Conservation (phyloP, 2,113 vertebrate species). For the Microtus richardsoni region DNA sequence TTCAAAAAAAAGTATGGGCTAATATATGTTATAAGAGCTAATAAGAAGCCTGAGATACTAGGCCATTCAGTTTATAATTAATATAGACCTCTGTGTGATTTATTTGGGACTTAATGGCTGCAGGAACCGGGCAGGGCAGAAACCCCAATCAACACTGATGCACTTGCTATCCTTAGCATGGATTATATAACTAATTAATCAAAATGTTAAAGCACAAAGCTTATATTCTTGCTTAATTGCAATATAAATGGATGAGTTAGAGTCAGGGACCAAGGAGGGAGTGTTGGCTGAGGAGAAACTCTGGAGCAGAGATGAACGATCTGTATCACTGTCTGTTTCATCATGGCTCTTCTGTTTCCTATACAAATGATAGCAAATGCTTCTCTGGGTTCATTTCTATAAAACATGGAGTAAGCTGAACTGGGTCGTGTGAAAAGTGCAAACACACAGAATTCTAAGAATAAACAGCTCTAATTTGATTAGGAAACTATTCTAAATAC, state of each 20-base stretch:
- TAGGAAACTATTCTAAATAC: not conserved
- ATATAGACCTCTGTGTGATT: no score
- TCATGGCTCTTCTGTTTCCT: not conserved
- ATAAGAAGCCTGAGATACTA: no score
- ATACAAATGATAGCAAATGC: not conserved
- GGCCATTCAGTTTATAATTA: no score
- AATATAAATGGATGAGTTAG: not conserved
- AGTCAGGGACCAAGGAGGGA: not conserved
- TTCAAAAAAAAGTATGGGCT: no score
- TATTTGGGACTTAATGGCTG: no score
- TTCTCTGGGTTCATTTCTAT: not conserved
- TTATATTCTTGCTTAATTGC: not conserved
- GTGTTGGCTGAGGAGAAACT: not conserved
- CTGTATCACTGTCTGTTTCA: not conserved
- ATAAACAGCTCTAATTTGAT: not conserved
- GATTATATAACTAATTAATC: not conserved
- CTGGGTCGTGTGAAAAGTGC: not conserved
- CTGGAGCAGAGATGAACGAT: not conserved
- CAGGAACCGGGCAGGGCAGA: no score
- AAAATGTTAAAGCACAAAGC: not conserved
- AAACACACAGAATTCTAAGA: not conserved
- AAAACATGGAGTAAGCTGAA: not conserved
- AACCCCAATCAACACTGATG: not conserved
- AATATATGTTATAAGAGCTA: no score
- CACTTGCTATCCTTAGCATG: not conserved